Base-by-base conservation (phyloP, 2,888 invertebrate species). In the Euplexia lucipara region DNA sequence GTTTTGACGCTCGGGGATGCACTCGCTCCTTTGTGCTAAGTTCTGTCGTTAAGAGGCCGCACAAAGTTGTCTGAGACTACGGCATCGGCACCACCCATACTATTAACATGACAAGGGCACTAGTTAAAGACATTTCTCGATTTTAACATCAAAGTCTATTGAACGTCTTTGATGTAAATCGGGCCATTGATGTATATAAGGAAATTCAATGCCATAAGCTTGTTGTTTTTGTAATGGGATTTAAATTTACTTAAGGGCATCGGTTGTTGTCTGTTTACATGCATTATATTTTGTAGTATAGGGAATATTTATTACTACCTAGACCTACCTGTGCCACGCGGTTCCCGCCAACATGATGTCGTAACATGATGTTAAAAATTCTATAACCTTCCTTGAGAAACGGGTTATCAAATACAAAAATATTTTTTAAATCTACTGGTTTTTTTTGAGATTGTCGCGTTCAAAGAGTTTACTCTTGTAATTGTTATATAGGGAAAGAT, bases 91-190 rank as follows among this genome's bases (percentile, higher is more conserved):
- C 85, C 83, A 85, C 84, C 87, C 83, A 85, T 83, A 82, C 86
- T 85, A 82, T 81, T 81, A 78, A 70, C 78, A 82, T 81, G 78
- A 90, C 91, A 89, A 90, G 91, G 91, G 88, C 90, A 91, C 85
- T 88, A 88, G 87, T 90, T 91, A 88, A 87, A 90, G 88, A 76
- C 71, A 65, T 75, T 71, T 78, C 78, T 78, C 78, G 86, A 90
- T 92, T 92, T 88, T 89, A 91, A 93, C 93, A 92, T 94, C 93
- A 93, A 94, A 93, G 93, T 87, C 84, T 87, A 88, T 89, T 86
- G 82, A 86, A 88, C 78, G 82, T 81, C 90, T 93, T 94, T 93
- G 93, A 93, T 92, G 89, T 92, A 83, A 83, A 88, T 87, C 88
- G 86, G 87, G 88, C 90, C 91, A 92, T 92, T 92, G 89, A 91